A percentile compares a stretch with the other conserved stretches of the same genome.
phyloP scores from a whole-genome alignment of 2,888 invertebrate genomes.

The Caenorhabditis zanzibari region DNA sequence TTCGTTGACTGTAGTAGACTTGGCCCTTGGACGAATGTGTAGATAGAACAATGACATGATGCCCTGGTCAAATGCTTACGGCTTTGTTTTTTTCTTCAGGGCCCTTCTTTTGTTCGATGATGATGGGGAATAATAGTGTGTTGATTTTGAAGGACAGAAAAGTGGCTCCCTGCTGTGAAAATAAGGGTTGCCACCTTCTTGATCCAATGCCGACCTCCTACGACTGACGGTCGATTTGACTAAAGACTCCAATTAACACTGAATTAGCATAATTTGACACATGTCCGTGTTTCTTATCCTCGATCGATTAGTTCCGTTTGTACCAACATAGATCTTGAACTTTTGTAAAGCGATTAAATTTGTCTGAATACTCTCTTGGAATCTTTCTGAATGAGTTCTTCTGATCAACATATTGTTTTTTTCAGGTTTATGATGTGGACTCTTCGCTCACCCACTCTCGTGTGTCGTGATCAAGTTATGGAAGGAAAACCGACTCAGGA shows the following conservation, averaged over 20 bases:
- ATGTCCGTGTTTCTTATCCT: background rate
- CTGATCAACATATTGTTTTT: no score
- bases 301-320: background rate
- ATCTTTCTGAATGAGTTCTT: no score
- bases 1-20: no score
- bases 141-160: constrained; percentile 42
- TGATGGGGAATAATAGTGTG: constrained; percentile 6
- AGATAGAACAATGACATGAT: background rate
- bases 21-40: background rate
- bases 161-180: constrained; percentile 39
- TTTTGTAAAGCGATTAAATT: background rate
- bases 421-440: constrained; percentile 81
- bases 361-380: background rate
- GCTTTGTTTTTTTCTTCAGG: constrained; percentile 1
- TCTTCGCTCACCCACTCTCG: constrained; percentile 76
- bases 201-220: constrained; percentile 11
- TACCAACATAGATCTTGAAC: no score
- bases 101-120: constrained; percentile 27
- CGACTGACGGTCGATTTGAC: background rate
- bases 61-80: background rate
- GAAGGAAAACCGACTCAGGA: constrained; percentile 82
- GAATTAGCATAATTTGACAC: constrained; percentile 47
- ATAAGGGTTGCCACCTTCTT: constrained; percentile 38
- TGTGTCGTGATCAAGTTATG: constrained; percentile 78
- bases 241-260: constrained; percentile 35